Evolutionary conservation across 2,797 vertebrate genomes (phyloP), one percentile per base, ranked within the genome.

Genomic region (Salmo trutta): DNA sequence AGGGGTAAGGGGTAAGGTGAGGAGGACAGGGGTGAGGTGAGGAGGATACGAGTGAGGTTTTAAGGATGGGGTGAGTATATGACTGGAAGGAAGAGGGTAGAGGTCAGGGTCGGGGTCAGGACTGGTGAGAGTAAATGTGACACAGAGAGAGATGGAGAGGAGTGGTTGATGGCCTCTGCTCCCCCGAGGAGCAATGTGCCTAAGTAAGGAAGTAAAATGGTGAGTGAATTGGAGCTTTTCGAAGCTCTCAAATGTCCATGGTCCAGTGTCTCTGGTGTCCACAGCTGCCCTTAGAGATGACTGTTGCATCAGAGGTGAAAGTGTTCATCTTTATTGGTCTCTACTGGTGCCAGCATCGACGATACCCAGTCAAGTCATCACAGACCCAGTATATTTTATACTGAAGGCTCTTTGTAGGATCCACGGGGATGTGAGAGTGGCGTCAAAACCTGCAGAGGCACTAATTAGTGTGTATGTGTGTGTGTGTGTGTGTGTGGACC

Each of bases 331-430:
- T 41, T 36, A 54, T 69, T 59, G 41, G 10, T 12, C 52, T 10
- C 67, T 72, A 27, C 51, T 52, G 24, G 19, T 69, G 8, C 29
- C 77, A 67, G 5, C 70, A 75, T 75, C 81, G 69, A 47, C 8
- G 41, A 47, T 12, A 73, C 71, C 68, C 15, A 19, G 64, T 72
- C 54, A 62, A 73, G 31, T 72, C 33, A 67, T 83, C 79, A 83
- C 79, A 79, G 81, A 68, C 67, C 73, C 31, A n/a, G 75, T 80
- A 74, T 79, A 78, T 82, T 83, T 62, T 53, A 65, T 16, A 91
- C 93, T 92, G 87, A 91, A 87, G 75, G 6, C 24, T 87, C 91
- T 93, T 92, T 93, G 92, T 94, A 8, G 76, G 80, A 53, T 75
- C 59, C 17, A 12, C 29, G 82, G 81, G 88, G 92, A 87, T 68